Evolutionary conservation across 1,140 invertebrate species (phyloP), one percentile per base, ranked within the genome.

Genomic region (Drosophila lacertosa): DNA sequence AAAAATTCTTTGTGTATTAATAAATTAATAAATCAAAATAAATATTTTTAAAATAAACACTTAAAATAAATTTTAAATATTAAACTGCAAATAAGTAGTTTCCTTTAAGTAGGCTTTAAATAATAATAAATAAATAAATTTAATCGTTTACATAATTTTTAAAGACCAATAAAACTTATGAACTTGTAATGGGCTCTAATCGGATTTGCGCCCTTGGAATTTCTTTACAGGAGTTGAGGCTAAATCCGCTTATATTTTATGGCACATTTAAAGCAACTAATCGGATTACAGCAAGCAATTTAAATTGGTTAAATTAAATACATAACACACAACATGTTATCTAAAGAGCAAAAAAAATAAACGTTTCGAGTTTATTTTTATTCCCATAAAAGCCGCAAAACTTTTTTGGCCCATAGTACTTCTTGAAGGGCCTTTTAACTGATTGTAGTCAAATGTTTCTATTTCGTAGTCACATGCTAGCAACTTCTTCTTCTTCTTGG

Each of bases 161-260:
- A 4, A 10, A 10, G 16, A 7, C 2, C 54, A 29, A 20, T 20
- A 48, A 26, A 42, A 2, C 20, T 50, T 50, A 2, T 29, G 32
- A 45, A 29, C 26, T 39, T 47, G 15, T 45, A 24, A 63, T 24
- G 22, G 26, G 15, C 9, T 32, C 22, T 47, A 39, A 63, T 16
- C 42, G 18, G 53, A 48, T 50, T 33, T 32, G 4, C 40, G 54
- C 15, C 42, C 40, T 16, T 48, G 39, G 32, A 16, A 26, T 48
- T 29, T 18, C 37, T 18, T 29, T 40, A 42, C n/a, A 42, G 10
- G 35, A 18, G 42, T 51, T 13, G 6, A 37, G 15, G 32, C 32
- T 69, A 69, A 69, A 69, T 64, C 66, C 50, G 48, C 37, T 69
- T 69, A 69, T 55, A 48, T 67, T 45, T 40, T 13, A 64, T 64